Evolutionary conservation across 2,888 invertebrate genomes (phyloP).

Genomic region (Oscheius myriophilus): DNA sequence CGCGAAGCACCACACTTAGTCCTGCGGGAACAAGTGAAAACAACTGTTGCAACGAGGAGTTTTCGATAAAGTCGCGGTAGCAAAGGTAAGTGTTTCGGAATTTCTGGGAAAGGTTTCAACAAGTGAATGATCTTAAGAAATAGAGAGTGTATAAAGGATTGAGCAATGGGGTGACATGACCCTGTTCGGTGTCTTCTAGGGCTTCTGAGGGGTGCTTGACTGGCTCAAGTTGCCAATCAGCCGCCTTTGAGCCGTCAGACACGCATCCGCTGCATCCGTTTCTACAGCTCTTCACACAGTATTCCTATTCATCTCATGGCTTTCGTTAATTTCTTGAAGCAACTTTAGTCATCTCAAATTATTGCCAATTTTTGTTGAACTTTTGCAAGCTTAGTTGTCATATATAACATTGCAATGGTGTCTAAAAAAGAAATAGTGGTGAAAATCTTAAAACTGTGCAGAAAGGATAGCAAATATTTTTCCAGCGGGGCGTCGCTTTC

Average conservation of each 20-base stretch:
- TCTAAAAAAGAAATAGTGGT: neutral
- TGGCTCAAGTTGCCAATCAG: constrained; percentile 29
- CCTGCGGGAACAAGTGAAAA: neutral
- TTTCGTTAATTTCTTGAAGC: no score
- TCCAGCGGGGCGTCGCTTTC: constrained; percentile 28
- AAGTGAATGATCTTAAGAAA: neutral
- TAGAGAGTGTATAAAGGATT: constrained; percentile 4
- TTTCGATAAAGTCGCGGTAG: neutral
- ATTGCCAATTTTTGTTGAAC: no score
- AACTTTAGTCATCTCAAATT: no score
- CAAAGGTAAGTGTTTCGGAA: neutral
- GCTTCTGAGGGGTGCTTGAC: constrained; percentile 29
- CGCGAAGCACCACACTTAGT: constrained; percentile 23
- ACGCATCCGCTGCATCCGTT: constrained; percentile 15
- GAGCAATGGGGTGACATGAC: constrained; percentile 18
- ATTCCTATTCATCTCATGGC: neutral
- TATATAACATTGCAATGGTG: neutral
- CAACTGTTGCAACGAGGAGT: neutral
- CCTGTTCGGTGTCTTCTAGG: constrained; percentile 29
- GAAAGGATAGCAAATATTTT: constrained; percentile 25
- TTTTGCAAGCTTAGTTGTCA: no score
- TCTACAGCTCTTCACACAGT: constrained; percentile 27
- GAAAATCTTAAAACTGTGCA: constrained; percentile 15
- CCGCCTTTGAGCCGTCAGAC: constrained; percentile 26
- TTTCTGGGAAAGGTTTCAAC: neutral